These are phyloP conservation scores for Bicyclus anynana DNA, from an alignment of 1,140 invertebrate species.

Conservation along the genomic window DNA sequence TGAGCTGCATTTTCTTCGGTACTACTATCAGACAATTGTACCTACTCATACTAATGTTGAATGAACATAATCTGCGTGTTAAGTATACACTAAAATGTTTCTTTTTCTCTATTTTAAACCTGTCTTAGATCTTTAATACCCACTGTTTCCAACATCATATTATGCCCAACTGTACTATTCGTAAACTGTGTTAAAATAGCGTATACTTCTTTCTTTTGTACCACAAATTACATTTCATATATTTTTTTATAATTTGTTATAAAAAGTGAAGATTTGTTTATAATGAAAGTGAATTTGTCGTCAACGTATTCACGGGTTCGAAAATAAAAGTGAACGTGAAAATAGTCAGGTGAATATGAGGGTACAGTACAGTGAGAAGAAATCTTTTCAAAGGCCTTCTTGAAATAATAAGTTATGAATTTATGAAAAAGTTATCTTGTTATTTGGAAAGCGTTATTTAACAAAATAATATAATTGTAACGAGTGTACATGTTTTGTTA, in stretches of 20 bases:
- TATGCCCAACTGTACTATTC: background rate
- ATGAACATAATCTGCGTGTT: no score
- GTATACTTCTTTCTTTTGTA: background rate
- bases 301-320: background rate
- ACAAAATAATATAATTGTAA: no score
- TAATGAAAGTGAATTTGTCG: constrained; percentile 4
- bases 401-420: background rate
- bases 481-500: no score
- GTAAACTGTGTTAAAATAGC: background rate
- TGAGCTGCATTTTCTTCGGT: no score
- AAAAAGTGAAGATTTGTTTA: constrained; percentile 4
- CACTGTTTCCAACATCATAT: no score
- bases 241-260: background rate
- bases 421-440: no score
- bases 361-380: background rate
- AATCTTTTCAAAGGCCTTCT: background rate
- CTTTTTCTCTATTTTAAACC: no score
- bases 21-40: no score
- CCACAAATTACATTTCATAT: background rate
- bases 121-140: no score
- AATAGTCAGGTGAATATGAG: background rate
- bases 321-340: background rate
- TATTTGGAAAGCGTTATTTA: no score
- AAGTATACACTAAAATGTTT: no score
- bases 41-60: no score